Evolutionary conservation across 2,888 invertebrate genomes (phyloP).

Genomic region (Cataglyphis livida): DNA sequence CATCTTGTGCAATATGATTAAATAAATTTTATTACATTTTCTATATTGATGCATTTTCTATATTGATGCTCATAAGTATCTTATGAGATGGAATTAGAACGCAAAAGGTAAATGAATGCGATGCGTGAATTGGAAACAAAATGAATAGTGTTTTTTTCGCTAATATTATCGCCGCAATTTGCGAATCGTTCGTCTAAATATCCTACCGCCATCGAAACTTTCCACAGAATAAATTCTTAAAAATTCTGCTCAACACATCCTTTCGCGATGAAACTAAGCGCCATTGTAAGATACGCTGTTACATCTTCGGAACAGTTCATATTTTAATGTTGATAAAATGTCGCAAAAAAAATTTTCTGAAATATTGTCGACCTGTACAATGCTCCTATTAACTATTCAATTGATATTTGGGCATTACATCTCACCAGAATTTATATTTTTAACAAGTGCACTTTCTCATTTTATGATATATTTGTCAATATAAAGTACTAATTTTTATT

Average conservation of each 20-base stretch:
- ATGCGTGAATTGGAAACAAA: slow-evolving; percentile 48
- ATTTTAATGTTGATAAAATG: slow-evolving; percentile 27
- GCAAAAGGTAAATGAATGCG: slow-evolving; percentile 54
- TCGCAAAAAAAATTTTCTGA: slow-evolving; percentile 17
- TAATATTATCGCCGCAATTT: slow-evolving; percentile 31
- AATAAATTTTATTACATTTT: background rate
- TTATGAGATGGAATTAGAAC: slow-evolving; percentile 73
- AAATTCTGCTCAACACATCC: slow-evolving; percentile 17
- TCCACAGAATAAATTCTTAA: slow-evolving; percentile 25
- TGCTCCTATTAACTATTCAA: slow-evolving; percentile 43
- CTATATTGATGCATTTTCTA: slow-evolving; percentile 17
- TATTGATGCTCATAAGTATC: slow-evolving; percentile 39
- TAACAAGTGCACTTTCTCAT: slow-evolving; percentile 18
- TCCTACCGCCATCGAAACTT: slow-evolving; percentile 26
- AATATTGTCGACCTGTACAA: slow-evolving; percentile 45
- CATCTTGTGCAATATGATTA: background rate
- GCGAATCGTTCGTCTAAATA: slow-evolving; percentile 26
- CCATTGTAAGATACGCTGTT: slow-evolving; percentile 17
- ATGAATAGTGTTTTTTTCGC: slow-evolving; percentile 37
- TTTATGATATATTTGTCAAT: slow-evolving; percentile 24
- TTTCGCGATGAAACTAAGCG: slow-evolving; percentile 38
- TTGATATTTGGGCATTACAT: slow-evolving; percentile 10
- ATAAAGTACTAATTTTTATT: background rate
- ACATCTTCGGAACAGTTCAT: slow-evolving; percentile 9
- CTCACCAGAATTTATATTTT: slow-evolving; percentile 1